These are phyloP conservation scores for Rhaphigaster nebulosa DNA, from an alignment of 2,888 invertebrate species.

Conservation along the genomic window DNA sequence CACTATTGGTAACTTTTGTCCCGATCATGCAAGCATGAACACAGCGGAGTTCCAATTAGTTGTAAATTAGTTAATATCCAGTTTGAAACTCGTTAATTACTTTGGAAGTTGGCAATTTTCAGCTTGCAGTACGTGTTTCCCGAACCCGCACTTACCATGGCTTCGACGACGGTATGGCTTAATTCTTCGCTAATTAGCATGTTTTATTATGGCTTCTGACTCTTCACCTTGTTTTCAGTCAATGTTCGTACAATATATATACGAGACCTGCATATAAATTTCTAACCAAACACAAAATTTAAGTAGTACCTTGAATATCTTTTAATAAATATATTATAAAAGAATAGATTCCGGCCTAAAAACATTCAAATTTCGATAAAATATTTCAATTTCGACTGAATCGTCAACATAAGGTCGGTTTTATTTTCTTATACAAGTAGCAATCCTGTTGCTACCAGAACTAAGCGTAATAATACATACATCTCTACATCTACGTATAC, in stretches of 20 bases:
- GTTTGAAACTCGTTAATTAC: constrained; percentile 4
- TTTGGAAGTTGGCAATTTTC: not conserved
- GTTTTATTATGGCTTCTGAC: not conserved
- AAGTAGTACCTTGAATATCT: too few relatives aligned
- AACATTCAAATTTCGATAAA: too few relatives aligned
- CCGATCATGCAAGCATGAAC: not conserved
- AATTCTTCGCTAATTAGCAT: not conserved
- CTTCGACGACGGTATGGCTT: not conserved
- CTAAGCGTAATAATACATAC: too few relatives aligned
- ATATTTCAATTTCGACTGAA: too few relatives aligned
- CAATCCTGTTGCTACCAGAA: too few relatives aligned
- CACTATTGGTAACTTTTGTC: not conserved
- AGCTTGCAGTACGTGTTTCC: not conserved
- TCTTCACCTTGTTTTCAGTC: not conserved
- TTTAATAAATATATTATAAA: too few relatives aligned
- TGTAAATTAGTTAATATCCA: constrained; percentile 17
- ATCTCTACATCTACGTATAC: too few relatives aligned
- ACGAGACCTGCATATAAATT: too few relatives aligned
- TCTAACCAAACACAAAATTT: too few relatives aligned
- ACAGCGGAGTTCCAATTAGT: not conserved
- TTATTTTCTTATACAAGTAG: too few relatives aligned
- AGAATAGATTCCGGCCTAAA: too few relatives aligned
- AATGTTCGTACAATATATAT: not conserved
- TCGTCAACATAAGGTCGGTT: too few relatives aligned
- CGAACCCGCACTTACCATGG: not conserved